Base-by-base conservation (phyloP, 2,888 invertebrate genomes). In the Polietes domitor region DNA sequence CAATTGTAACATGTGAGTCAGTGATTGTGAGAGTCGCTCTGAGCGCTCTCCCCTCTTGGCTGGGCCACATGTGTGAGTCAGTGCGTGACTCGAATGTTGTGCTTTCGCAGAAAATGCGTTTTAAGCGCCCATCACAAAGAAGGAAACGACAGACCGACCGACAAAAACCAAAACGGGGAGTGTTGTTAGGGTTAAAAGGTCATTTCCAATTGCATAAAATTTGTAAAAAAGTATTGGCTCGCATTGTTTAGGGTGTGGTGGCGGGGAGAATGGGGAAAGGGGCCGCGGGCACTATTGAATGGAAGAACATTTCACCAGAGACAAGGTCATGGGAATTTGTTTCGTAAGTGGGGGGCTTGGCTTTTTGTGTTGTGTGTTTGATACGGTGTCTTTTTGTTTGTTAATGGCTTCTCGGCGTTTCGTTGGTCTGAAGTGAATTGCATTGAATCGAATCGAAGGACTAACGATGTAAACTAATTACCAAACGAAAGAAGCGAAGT, bases 251-350 rank as follows among this genome's bases (percentile, higher is more conserved):
- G 71, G 55, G 47, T 43, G 61, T 61, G 37, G 9, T 2, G 21
- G 5, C 68, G 28, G 41, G 37, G 37, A 24, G 61, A 26, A 6
- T n/a, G 37, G 37, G 41, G 43, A 70, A 77, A 17, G 21, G 26
- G 37, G 7, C 10, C 26, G 32, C 32, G 17, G 10, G n/a, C n/a
- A 15, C 9, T n/a, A n/a, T n/a, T n/a, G 37, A 21, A 43, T 68
- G 68, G 68, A 68, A 68, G 4, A 1, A 32, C 1, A 5, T 41
- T 41, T 19, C 19, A 19, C 37, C n/a, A 41, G 1, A 37, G 68
- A 65, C 90, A 90, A 90, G 90, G 90, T 85, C 88, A 89, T 80
- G 88, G 90, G 89, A 89, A 90, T 37, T 75, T 80, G 85, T 85
- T 88, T 85, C 82, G 58, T 76, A 85, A 86, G 50, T 17, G 17